Percentiles rank a stretch among this genome's conserved stretches.
Conservation (phyloP, 1,140 invertebrate genomes). For the Atta colombica region DNA sequence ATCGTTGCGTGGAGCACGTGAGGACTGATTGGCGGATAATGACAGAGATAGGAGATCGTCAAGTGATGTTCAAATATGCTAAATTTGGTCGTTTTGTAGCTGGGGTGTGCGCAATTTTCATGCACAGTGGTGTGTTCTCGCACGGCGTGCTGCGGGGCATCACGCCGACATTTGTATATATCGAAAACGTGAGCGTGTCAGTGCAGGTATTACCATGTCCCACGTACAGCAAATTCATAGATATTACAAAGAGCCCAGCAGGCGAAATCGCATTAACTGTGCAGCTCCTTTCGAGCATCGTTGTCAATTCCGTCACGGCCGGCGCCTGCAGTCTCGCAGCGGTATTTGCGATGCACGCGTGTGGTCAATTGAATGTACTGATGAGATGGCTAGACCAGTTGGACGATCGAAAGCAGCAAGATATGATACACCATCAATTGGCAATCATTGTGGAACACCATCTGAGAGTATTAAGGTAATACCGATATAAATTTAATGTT, state of each 20-base stretch:
- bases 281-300: constrained; percentile 36
- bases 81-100: constrained; percentile 54
- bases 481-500: constrained; percentile 28
- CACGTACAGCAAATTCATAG: constrained; percentile 43
- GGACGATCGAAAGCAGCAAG: background rate
- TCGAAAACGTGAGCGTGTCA: constrained; percentile 59
- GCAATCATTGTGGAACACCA: constrained; percentile 74
- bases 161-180: constrained; percentile 28
- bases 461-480: constrained; percentile 68
- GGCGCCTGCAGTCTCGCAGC: constrained; percentile 66
- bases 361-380: constrained; percentile 69
- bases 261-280: constrained; percentile 50
- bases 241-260: constrained; percentile 19
- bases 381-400: background rate
- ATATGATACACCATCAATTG: background rate
- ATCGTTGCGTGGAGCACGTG: constrained; percentile 29
- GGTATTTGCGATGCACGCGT: constrained; percentile 69
- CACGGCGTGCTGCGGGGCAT: constrained; percentile 21
- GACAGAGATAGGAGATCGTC: background rate
- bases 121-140: constrained; percentile 44
- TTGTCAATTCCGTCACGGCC: constrained; percentile 59
- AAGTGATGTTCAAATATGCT: constrained; percentile 62
- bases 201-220: constrained; percentile 41
- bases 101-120: constrained; percentile 32
- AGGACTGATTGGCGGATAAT: constrained; percentile 13